Percentiles rank a stretch among this genome's conserved stretches.
phyloP scores from a whole-genome alignment of 2,113 vertebrate genomes.

The Notarius quadriscutis region DNA sequence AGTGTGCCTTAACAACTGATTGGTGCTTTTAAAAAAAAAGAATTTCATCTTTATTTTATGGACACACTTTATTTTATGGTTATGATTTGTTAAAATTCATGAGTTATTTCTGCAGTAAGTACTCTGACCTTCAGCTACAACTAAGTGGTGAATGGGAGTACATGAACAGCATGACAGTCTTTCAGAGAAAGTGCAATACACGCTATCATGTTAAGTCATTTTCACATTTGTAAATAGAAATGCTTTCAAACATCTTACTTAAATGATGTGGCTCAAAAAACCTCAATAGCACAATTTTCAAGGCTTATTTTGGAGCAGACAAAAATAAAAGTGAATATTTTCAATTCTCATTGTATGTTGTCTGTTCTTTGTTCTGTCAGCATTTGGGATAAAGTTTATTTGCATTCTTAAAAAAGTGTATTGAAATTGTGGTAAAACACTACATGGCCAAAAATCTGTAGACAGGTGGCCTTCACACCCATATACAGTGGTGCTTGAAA shows the following conservation, averaged over 20 bases:
- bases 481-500: not conserved
- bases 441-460: not conserved
- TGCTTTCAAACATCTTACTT: conserved; percentile 45
- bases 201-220: conserved; percentile 54
- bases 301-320: conserved; percentile 10
- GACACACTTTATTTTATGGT: conserved; percentile 18
- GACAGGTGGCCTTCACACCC: not conserved
- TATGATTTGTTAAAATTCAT: conserved; percentile 39
- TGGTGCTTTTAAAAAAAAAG: not conserved
- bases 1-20: conserved; percentile 36
- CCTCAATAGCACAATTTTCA: conserved; percentile 30
- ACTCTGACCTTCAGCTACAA: conserved; percentile 70
- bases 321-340: conserved; percentile 18
- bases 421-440: not conserved
- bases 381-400: not conserved
- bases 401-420: not conserved
- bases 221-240: conserved; percentile 46
- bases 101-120: conserved; percentile 57
- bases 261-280: conserved; percentile 10
- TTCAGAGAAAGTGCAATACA: conserved; percentile 37
- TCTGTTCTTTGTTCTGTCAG: not conserved
- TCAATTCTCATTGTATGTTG: not conserved
- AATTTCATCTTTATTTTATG: conserved; percentile 38
- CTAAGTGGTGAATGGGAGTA: conserved; percentile 69
- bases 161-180: conserved; percentile 45